Conservation (phyloP, 2,113 vertebrate genomes). For the Indicator maculatus region DNA sequence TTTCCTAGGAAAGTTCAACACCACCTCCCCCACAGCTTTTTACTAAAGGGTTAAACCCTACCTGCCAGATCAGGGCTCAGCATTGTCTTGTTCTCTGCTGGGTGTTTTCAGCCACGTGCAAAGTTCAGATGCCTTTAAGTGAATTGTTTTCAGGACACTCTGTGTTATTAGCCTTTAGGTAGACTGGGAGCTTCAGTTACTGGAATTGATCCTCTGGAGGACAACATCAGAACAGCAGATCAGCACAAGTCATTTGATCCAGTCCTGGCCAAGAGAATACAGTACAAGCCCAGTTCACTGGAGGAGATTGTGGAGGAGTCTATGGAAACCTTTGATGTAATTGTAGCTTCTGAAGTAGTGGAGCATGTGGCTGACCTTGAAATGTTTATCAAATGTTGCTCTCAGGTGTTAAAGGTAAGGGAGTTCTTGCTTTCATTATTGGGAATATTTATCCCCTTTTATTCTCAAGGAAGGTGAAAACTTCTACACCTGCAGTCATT, state of each 20-base stretch:
- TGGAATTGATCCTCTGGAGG: slow-evolving; percentile 92
- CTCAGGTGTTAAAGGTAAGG: slow-evolving; percentile 88
- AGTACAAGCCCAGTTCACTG: slow-evolving; percentile 85
- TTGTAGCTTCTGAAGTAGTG: slow-evolving; percentile 95
- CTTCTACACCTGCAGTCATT: neutral
- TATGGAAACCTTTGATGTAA: slow-evolving; percentile 83
- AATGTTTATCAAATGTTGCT: slow-evolving; percentile 87
- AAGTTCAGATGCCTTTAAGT: neutral
- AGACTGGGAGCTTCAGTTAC: slow-evolving; percentile 89
- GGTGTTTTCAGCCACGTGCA: neutral
- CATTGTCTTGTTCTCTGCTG: neutral
- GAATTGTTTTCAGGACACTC: slow-evolving; percentile 39
- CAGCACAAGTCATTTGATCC: slow-evolving; percentile 89
- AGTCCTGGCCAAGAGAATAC: slow-evolving; percentile 77
- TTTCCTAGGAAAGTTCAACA: neutral
- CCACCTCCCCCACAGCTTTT: neutral
- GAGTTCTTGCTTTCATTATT: slow-evolving; percentile 34
- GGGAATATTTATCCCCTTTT: neutral
- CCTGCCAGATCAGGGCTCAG: neutral
- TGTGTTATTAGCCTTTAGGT: slow-evolving; percentile 85
- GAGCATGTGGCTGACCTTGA: slow-evolving; percentile 93
- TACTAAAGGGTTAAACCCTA: neutral
- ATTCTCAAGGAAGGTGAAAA: neutral
- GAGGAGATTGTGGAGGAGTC: slow-evolving; percentile 85
- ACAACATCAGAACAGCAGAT: slow-evolving; percentile 88